Conservation (phyloP, 2,797 vertebrate species). For the Tiaroga cobitis region DNA sequence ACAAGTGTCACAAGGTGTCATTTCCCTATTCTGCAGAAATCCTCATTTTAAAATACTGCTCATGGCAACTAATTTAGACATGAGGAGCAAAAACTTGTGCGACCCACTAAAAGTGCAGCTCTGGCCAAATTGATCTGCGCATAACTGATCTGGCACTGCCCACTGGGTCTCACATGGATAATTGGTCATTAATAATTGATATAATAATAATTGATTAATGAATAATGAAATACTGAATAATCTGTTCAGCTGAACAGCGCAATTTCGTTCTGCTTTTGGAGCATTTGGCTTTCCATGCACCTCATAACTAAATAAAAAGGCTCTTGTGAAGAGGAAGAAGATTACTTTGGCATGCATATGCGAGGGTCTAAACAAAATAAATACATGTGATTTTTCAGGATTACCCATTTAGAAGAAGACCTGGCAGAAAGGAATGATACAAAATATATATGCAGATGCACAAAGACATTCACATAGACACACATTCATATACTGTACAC, state of each 20-base stretch:
- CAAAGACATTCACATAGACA: slow-evolving; percentile 8
- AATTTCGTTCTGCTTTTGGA: not conserved
- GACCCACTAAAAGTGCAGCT: slow-evolving; percentile 4
- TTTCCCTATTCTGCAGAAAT: not conserved
- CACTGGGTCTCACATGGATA: not conserved
- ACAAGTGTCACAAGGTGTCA: not conserved
- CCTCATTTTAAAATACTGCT: not conserved
- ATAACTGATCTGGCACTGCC: slow-evolving; percentile 19
- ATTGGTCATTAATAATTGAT: slow-evolving; percentile 27
- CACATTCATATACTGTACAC: slow-evolving; percentile 16
- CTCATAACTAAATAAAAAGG: slow-evolving; percentile 4
- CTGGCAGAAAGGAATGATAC: not conserved
- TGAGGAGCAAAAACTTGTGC: not conserved
- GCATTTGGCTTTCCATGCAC: not conserved
- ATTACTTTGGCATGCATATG: slow-evolving; percentile 7
- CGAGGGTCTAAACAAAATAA: not conserved
- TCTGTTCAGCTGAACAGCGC: not conserved
- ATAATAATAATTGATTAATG: slow-evolving; percentile 26
- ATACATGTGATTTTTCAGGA: not conserved
- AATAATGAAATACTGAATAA: slow-evolving; percentile 27
- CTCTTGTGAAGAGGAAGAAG: not conserved
- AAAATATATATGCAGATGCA: slow-evolving; percentile 10
- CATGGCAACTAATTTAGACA: not conserved
- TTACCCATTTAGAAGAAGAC: not conserved
- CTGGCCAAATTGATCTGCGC: not conserved